Evolutionary conservation across 2,888 invertebrate species (phyloP).

Genomic region (Ecdyonurus torrentis): DNA sequence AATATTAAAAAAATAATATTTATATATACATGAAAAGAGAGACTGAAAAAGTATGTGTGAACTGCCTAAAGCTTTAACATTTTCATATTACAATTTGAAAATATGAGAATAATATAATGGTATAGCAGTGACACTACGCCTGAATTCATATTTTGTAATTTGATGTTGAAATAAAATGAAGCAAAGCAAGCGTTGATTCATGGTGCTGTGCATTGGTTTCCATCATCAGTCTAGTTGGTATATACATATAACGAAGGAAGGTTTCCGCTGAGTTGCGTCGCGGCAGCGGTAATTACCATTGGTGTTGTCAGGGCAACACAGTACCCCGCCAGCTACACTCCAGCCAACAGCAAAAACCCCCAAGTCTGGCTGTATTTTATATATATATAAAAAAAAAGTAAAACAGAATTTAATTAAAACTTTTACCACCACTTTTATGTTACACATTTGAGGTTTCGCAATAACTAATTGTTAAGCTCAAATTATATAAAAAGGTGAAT

Average conservation of each 20-base stretch:
- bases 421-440: background rate
- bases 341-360: too few species aligned
- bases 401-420: background rate
- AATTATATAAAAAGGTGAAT: background rate
- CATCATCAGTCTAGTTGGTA: too few species aligned
- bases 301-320: background rate
- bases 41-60: too few species aligned
- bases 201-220: background rate
- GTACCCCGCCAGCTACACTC: too few species aligned
- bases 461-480: background rate
- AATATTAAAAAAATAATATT: too few species aligned
- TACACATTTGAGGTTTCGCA: background rate
- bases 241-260: background rate
- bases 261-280: background rate
- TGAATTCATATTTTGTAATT: background rate
- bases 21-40: too few species aligned
- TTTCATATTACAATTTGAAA: too few species aligned
- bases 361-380: too few species aligned
- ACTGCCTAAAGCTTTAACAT: too few species aligned
- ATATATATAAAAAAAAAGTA: background rate
- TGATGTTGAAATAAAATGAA: background rate
- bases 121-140: background rate
- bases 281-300: background rate
- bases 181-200: background rate
- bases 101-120: too few species aligned